These are phyloP conservation scores for Chaenocephalus aceratus DNA, from an alignment of 2,113 vertebrate genomes.

Conservation along the genomic window DNA sequence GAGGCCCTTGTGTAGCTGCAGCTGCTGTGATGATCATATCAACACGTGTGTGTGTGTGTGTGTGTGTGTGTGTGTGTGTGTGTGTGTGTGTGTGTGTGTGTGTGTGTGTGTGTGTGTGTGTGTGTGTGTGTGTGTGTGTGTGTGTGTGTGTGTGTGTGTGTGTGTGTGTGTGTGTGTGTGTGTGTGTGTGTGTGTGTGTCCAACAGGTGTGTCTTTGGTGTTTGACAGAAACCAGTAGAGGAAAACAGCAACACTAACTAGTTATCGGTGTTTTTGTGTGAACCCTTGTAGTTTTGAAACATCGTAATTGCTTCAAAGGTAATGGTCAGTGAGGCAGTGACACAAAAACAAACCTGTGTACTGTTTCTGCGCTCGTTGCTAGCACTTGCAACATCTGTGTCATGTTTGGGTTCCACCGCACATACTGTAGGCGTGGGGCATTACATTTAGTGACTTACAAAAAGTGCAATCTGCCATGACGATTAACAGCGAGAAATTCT, in stretches of 20 bases:
- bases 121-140: no score
- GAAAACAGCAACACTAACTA: neutral
- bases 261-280: no score
- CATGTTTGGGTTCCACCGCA: slow-evolving; percentile 9
- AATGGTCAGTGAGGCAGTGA: neutral
- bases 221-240: slow-evolving; percentile 32
- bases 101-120: no score
- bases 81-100: no score
- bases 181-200: no score
- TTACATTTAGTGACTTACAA: neutral
- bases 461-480: no score
- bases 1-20: slow-evolving; percentile 67
- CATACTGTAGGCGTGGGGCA: neutral
- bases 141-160: no score
- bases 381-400: slow-evolving; percentile 25
- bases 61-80: no score
- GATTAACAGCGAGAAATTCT: no score
- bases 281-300: slow-evolving; percentile 24
- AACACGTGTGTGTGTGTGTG: slow-evolving; percentile 33
- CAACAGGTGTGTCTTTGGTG: slow-evolving; percentile 62
- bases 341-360: slow-evolving; percentile 17
- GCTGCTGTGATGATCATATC: slow-evolving; percentile 58
- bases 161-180: no score
- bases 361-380: neutral
- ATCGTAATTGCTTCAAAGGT: neutral